Evolutionary conservation across 2,797 vertebrate genomes (phyloP), one percentile per base, ranked within the genome.

Genomic region (Anabas testudineus): DNA sequence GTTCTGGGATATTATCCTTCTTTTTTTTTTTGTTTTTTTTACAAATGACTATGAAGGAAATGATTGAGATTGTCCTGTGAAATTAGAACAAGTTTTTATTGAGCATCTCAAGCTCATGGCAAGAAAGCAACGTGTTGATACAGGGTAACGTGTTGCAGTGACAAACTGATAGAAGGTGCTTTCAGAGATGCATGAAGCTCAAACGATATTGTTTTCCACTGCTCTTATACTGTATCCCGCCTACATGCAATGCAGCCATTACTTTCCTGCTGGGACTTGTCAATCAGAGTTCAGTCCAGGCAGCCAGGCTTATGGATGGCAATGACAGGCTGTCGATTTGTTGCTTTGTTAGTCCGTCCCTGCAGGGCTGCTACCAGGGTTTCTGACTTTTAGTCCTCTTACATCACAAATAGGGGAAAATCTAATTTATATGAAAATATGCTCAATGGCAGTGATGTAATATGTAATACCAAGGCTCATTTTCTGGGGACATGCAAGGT

Each of bases 341-440:
- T 30, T 41, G 36, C 8, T 30, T 34, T 8, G 52, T 65, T 36
- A 26, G 62, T 59, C 39, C 22, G 4, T 52, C 54, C 7, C 39
- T 30, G 18, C 7, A 18, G 55, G 28, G 49, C 42, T 43, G 21
- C 48, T 7, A 13, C 26, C 34, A 37, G 18, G 47, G n/a, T 10
- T 28, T 7, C 9, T 48, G 37, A 63, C 45, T 53, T 48, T 15
- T 22, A 53, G 24, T 28, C 43, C 24, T 47, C 45, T 74, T 61
- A 19, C 52, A 58, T 80, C 71, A 67, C 32, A 2, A 55, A 51
- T 19, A 19, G 4, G 1, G 3, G 8, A 9, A 21, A n/a, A 39
- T 65, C 1, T 3, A 22, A 54, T 67, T 47, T 74, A 55, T 67
- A 47, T 78, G 53, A 52, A 74, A 71, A 78, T 81, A 36, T 48